Evolutionary conservation across 2,113 vertebrate species (phyloP).

Genomic region (Lepus timidus): DNA sequence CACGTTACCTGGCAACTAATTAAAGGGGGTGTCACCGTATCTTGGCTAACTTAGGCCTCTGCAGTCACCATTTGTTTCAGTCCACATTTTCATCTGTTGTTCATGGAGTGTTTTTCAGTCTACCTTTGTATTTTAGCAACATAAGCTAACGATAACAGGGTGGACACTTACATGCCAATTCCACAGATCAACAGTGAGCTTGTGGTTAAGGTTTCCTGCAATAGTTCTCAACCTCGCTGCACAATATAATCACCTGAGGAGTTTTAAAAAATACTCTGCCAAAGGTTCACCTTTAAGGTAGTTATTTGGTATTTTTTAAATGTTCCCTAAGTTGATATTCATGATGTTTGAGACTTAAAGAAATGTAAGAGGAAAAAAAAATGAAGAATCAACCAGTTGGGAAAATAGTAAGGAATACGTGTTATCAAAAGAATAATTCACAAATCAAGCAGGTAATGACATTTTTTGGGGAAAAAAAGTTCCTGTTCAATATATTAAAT

Average conservation of each 20-base stretch:
- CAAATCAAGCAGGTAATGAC: slow-evolving; percentile 7
- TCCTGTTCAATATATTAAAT: slow-evolving; percentile 8
- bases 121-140: slow-evolving; percentile 21
- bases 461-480: slow-evolving; percentile 21
- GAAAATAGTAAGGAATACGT: background rate
- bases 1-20: too few relatives aligned
- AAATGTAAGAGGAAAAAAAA: background rate
- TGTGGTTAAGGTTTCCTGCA: background rate
- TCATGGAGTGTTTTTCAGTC: background rate
- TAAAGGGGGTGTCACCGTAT: too few relatives aligned
- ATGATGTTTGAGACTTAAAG: slow-evolving; percentile 31
- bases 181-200: background rate
- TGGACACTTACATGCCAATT: background rate
- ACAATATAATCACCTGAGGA: too few relatives aligned
- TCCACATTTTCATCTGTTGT: background rate
- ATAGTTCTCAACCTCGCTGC: background rate
- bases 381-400: background rate
- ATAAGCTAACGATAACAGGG: background rate
- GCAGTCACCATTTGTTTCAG: too few relatives aligned
- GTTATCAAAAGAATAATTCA: background rate
- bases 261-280: background rate
- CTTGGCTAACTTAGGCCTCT: too few relatives aligned
- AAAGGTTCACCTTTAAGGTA: background rate
- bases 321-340: slow-evolving; percentile 23
- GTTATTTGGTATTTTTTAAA: background rate